Evolutionary conservation across 2,888 invertebrate genomes (phyloP), one percentile per base, ranked within the genome.

Genomic region (Ophonus ardosiacus): DNA sequence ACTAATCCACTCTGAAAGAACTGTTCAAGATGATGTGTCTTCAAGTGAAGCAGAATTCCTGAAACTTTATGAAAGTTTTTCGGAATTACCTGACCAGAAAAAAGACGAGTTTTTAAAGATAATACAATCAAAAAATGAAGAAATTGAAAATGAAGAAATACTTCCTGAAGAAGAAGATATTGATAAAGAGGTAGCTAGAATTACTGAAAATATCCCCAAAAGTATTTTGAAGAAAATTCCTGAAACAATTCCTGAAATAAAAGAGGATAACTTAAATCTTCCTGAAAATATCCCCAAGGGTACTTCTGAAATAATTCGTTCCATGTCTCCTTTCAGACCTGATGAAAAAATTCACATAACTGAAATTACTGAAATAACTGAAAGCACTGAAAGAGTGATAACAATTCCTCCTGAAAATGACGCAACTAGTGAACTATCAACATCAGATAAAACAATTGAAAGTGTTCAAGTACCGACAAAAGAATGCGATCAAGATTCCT

Each of bases 61-160:
- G 13, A 84, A 84, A 76, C 56, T 84, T 5, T 84, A 84, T 78
- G 84, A 84, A 84, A 71, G 78, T 7, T 84, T 78, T 21, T 78
- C 78, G 0, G 84, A 84, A 76, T 76, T 84, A 18, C 78, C 84
- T 8, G 63, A 78, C 10, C 17, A 51, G 31, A 18, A 84, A 51
- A 84, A 84, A 56, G 65, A 84, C 63, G 43, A 84, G 65, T 84
- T 84, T 65, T 31, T 84, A 7, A 38, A 63, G 31, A 61, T 61
- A 56, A 78, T 84, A 3, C 63, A 84, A 24, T 13, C 59, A 10
- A 82, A 68, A 81, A n/a, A 17, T 21, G 24, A 40, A 81, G 24
- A 40, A 65, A 10, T 31, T 7, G 63, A 63, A 81, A 40, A 81
- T 18, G 31, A 15, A 61, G 59, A 24, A 63, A 81, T 31, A 63